Conservation (phyloP, 2,888 invertebrate species). For the Rhyacophila evoluta region DNA sequence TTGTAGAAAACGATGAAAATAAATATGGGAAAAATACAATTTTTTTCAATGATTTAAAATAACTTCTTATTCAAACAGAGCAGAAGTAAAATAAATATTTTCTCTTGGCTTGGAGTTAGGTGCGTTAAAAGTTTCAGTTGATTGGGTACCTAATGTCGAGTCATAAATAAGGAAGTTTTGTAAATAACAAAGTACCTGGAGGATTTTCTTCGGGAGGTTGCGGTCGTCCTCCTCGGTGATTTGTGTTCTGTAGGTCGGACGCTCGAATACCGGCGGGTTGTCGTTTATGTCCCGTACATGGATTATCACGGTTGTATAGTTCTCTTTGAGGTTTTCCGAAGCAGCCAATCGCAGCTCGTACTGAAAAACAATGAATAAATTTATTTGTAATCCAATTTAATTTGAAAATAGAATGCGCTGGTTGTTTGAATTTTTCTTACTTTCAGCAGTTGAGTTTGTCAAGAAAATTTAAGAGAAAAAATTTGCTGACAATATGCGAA, state of each 20-base stretch:
- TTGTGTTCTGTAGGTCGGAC: slow-evolving; percentile 65
- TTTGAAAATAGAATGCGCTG: not conserved
- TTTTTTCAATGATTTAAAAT: no score
- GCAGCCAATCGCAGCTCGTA: slow-evolving; percentile 67
- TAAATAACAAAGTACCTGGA: slow-evolving; percentile 59
- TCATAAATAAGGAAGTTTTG: not conserved
- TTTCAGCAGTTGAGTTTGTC: no score
- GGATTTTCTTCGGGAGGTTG: slow-evolving; percentile 64
- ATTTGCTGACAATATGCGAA: no score
- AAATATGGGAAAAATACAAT: no score
- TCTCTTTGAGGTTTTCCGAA: slow-evolving; percentile 69
- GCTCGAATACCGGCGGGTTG: slow-evolving; percentile 70
- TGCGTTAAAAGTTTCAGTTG: not conserved
- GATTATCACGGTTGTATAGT: slow-evolving; percentile 69
- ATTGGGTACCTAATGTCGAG: not conserved
- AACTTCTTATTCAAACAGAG: not conserved
- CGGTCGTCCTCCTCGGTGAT: slow-evolving; percentile 66
- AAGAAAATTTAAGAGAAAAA: no score
- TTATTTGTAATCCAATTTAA: not conserved
- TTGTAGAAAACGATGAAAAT: no score
- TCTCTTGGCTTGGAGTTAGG: not conserved
- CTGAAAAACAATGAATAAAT: slow-evolving; percentile 55
- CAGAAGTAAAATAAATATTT: not conserved
- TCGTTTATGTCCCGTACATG: slow-evolving; percentile 72
- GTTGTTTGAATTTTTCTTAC: no score